Conservation (phyloP, 2,888 invertebrate genomes). For the Mythimna lalbum region DNA sequence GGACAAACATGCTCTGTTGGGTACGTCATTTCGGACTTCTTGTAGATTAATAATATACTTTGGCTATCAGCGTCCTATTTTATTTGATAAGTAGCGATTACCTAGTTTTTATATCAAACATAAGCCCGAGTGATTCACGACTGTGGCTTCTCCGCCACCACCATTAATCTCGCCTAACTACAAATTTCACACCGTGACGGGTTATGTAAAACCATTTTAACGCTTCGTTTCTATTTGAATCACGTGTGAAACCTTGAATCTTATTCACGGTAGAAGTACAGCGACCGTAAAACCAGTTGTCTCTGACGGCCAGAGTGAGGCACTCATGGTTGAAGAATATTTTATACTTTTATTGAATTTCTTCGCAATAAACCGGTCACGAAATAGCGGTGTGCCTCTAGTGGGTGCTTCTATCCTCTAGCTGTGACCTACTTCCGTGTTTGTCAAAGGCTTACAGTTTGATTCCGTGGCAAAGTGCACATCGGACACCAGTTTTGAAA, state of each 20-base stretch:
- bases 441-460: conserved; percentile 46
- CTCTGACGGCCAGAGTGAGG: conserved; percentile 20
- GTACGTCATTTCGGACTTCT: neutral
- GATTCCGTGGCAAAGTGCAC: conserved; percentile 49
- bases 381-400: conserved; percentile 40
- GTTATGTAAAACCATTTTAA: conserved; percentile 54
- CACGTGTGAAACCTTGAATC: conserved; percentile 52
- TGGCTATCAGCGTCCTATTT: neutral
- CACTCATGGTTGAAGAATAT: conserved; percentile 24
- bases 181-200: conserved; percentile 19
- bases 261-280: conserved; percentile 16
- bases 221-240: conserved; percentile 52
- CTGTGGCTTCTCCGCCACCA: neutral
- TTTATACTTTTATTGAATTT: conserved; percentile 31
- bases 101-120: conserved; percentile 14
- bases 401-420: conserved; percentile 38
- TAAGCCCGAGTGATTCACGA: conserved; percentile 1
- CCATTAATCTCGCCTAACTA: conserved; percentile 11
- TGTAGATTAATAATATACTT: neutral
- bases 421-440: conserved; percentile 57
- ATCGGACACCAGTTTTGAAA: conserved; percentile 41
- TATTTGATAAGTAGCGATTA: conserved; percentile 1
- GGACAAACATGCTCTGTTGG: neutral
- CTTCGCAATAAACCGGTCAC: conserved; percentile 35
- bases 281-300: conserved; percentile 36